These are phyloP conservation scores for Neodontobutis hainanensis DNA, from an alignment of 2,113 vertebrate species.

Conservation along the genomic window DNA sequence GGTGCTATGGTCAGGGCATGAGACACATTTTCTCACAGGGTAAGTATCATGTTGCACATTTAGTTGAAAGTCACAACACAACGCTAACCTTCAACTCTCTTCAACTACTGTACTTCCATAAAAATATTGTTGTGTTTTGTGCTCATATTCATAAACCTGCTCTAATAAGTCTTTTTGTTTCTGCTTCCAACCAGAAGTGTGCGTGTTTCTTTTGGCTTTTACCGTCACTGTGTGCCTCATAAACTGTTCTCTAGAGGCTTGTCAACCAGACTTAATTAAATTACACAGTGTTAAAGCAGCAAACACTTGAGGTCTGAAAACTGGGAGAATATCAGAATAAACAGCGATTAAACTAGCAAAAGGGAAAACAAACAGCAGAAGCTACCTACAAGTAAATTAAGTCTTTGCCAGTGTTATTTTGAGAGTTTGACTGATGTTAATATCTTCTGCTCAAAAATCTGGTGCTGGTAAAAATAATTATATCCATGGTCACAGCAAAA, in stretches of 20 bases:
- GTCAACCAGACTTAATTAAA: constrained; percentile 7
- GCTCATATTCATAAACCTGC: no score
- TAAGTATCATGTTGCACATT: no score
- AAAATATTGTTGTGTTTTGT: background rate
- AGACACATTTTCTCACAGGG: no score
- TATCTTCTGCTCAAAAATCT: background rate
- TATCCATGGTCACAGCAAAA: constrained; percentile 1
- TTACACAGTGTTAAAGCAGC: background rate
- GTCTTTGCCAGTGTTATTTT: background rate
- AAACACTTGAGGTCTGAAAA: background rate
- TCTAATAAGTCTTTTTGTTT: background rate
- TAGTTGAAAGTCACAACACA: no score
- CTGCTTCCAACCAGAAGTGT: background rate
- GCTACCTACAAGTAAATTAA: no score
- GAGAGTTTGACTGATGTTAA: background rate
- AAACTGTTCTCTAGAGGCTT: constrained; percentile 6
- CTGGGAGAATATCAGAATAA: background rate
- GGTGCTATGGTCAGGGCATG: no score
- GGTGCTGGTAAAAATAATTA: constrained; percentile 6
- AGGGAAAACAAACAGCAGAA: background rate
- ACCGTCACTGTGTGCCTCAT: constrained; percentile 3
- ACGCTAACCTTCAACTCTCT: no score
- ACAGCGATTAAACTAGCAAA: background rate
- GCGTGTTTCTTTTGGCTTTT: background rate
- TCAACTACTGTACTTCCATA: no score